phyloP scores from a whole-genome alignment of 1,140 invertebrate genomes.

The Drosophila bipectinata region DNA sequence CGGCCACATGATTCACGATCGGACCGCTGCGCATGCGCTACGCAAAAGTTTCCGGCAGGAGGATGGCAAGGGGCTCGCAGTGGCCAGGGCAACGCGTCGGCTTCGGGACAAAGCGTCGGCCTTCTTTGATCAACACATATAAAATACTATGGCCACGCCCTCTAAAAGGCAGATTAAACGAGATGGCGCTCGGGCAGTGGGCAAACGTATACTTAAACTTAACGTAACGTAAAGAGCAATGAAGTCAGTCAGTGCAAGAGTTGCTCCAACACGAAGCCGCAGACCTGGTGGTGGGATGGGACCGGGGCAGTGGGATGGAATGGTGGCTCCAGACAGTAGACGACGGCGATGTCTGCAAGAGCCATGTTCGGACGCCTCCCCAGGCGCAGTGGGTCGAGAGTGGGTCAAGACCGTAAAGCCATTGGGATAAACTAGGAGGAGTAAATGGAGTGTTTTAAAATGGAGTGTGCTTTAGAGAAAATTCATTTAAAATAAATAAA shows the following conservation, averaged over 20 bases:
- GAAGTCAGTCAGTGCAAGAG: constrained; percentile 72
- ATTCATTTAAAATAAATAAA: not conserved
- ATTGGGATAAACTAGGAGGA: not conserved
- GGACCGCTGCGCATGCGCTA: constrained; percentile 48
- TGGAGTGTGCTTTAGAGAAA: not conserved
- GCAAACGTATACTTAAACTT: constrained; percentile 76
- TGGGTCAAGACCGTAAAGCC: constrained; percentile 22
- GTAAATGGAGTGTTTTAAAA: not conserved
- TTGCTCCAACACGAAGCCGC: constrained; percentile 21
- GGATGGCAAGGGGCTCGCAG: not conserved
- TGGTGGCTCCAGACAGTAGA: constrained; percentile 39
- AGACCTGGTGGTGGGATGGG: constrained; percentile 9
- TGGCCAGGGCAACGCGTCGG: constrained; percentile 34
- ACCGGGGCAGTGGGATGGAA: not conserved
- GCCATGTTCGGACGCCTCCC: constrained; percentile 51
- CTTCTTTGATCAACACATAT: constrained; percentile 82
- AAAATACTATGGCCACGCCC: constrained; percentile 84
- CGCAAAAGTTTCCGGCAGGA: constrained; percentile 30
- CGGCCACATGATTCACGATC: constrained; percentile 45
- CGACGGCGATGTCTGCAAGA: constrained; percentile 50
- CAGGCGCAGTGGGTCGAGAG: constrained; percentile 69
- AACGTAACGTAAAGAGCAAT: constrained; percentile 82
- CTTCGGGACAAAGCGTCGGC: constrained; percentile 73
- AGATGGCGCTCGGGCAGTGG: constrained; percentile 82
- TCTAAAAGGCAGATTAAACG: constrained; percentile 83